Evolutionary conservation across 2,888 invertebrate genomes (phyloP), one percentile per base, ranked within the genome.

Genomic region (Clistopyga incitator): DNA sequence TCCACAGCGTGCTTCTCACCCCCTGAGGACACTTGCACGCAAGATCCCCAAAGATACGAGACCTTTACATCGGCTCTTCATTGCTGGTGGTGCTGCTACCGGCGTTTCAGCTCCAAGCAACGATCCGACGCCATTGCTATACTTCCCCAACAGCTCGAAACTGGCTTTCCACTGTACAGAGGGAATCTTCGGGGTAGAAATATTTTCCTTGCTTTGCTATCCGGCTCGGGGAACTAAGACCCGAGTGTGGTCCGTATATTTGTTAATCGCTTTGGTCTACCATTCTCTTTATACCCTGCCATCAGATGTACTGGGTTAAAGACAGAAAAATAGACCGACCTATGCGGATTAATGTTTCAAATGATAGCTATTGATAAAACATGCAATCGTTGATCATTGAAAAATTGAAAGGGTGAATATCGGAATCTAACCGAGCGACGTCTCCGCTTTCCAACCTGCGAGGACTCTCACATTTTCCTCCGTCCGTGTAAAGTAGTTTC

Each of bases 41-140:
- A 90, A 91, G 89, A 90, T 92, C 88, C 89, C 86, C 84, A 87
- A 88, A 89, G 91, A 91, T 90, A 91, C 87, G 87, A 87, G 86
- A 87, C 88, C 89, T 88, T 89, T 88, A 87, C 87, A 78, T 84
- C 78, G 84, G 78, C 82, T 85, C 84, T 84, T 85, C 84, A 82
- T 86, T 86, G 78, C 84, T 85, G 74, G 64, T 64, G 80, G 45
- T 81, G 81, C 68, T 74, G 74, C 77, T 81, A 78, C 81, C 76
- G 72, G 80, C 84, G 82, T 84, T 85, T 77, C 84, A 81, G 74
- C 86, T 76, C 65, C 76, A 78, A 80, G 70, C 79, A 76, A 76
- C 77, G 83, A 79, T 78, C 72, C 80, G 84, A 84, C 85, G 86
- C 85, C 86, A 86, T 85, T 86, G 75, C 81, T 79, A 61, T 67